Evolutionary conservation across 2,888 invertebrate species (phyloP).

Genomic region (Troides oblongomaculatus): DNA sequence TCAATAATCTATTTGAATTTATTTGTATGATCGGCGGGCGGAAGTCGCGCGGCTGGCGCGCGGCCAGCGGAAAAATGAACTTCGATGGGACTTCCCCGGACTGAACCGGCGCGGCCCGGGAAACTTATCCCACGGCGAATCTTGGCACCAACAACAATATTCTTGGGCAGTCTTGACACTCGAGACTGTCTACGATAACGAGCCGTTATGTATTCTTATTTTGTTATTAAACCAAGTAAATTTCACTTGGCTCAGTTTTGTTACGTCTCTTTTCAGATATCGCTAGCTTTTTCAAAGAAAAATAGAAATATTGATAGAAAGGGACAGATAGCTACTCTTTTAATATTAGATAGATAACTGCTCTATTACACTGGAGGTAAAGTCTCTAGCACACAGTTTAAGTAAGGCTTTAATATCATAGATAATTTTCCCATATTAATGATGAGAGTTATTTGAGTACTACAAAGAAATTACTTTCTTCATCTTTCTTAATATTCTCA

Average conservation of each 20-base stretch:
- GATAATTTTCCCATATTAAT: too few relatives aligned
- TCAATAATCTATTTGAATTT: conserved; percentile 24
- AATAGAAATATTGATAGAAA: too few relatives aligned
- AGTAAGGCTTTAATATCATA: too few relatives aligned
- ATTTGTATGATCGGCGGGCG: conserved; percentile 5
- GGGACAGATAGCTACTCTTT: too few relatives aligned
- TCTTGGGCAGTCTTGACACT: conserved; percentile 19
- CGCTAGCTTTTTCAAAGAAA: too few relatives aligned
- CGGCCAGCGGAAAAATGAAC: conserved; percentile 19
- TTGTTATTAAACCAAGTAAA: conserved; percentile 1
- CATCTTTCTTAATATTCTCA: too few relatives aligned
- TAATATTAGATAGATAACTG: too few relatives aligned
- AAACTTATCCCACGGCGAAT: conserved; percentile 9
- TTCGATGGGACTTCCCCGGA: conserved; percentile 3
- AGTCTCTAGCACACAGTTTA: too few relatives aligned
- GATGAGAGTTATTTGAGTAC: too few relatives aligned
- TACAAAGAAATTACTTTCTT: too few relatives aligned
- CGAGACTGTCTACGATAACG: conserved; percentile 15
- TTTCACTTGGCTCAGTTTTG: not conserved
- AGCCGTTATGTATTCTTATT: conserved; percentile 15
- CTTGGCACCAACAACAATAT: conserved; percentile 18
- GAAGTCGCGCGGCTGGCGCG: conserved; percentile 7
- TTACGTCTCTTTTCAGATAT: too few relatives aligned
- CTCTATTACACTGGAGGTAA: too few relatives aligned
- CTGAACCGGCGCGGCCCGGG: not conserved